Base-by-base conservation (phyloP, 1,140 invertebrate genomes). In the Aphaenogaster rudis region DNA sequence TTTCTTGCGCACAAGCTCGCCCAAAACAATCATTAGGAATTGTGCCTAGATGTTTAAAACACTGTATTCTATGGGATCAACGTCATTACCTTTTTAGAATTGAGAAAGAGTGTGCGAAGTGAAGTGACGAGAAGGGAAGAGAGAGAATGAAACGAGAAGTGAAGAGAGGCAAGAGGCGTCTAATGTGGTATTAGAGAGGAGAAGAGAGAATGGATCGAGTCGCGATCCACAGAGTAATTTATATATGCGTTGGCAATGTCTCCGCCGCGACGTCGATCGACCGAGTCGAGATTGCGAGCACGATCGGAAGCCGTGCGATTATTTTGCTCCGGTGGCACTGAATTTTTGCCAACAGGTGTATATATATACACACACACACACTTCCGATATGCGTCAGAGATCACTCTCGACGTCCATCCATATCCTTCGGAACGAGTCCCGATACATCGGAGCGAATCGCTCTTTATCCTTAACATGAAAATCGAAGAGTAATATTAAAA, bases 1-100 rank as follows among this genome's bases (percentile, higher is more conserved):
- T 90, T 72, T 91, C 77, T 88, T 86, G 88, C 91, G 91, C 92
- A 93, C 89, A 92, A 93, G 89, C 88, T 93, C 90, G 88, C 88
- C 86, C 90, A 88, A 90, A 93, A 93, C 92, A 94, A 94, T 94
- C 93, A 87, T 94, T 93, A 93, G 91, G 92, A 94, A 93, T 94
- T 92, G 94, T 94, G 94, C 94, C 94, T 94, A 93, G 89, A 94
- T 93, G 88, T 93, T 91, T 90, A 93, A 87, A 93, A 93, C 88
- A 93, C 86, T 81, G 90, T 94, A 93, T 94, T 94, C 79, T 92
- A 93, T 93, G 94, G 93, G 93, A 94, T 94, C 94, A 94, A 94
- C 86, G 90, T 94, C 89, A 91, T 91, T 92, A 92, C 85, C 78
- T 91, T 92, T 89, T 91, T 85, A 86, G 54, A 67, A 11, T 69